Percentiles rank a stretch among this genome's conserved stretches.
Evolutionary conservation across 2,888 invertebrate species (phyloP).

Genomic region (Amphipyra tragopoginis): DNA sequence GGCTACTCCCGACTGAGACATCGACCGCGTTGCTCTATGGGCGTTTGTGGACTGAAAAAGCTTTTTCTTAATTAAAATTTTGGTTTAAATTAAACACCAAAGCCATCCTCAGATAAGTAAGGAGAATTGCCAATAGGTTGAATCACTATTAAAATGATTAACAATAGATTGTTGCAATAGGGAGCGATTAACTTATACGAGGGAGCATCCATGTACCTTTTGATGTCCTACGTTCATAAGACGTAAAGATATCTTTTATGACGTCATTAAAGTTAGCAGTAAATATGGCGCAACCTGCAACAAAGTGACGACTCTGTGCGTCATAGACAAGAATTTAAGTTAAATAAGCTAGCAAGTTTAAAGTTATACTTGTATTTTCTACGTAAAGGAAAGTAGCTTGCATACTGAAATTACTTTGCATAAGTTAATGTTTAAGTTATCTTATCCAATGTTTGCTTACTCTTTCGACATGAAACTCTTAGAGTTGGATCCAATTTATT

Average conservation of each 20-base stretch:
- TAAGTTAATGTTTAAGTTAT: constrained; percentile 4
- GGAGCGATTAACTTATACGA: not conserved
- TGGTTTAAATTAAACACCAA: too few relatives aligned
- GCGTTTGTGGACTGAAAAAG: too few relatives aligned
- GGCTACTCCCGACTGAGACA: too few relatives aligned
- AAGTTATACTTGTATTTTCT: not conserved
- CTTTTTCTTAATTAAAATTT: too few relatives aligned
- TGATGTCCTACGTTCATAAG: constrained; percentile 23
- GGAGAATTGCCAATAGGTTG: too few relatives aligned
- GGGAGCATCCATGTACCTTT: constrained; percentile 2
- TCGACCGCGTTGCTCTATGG: too few relatives aligned
- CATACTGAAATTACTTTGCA: constrained; percentile 5
- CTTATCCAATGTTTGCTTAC: constrained; percentile 5
- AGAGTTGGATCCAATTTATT: not conserved
- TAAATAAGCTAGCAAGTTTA: not conserved
- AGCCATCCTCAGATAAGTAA: too few relatives aligned
- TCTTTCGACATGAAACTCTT: not conserved
- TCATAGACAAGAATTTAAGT: not conserved
- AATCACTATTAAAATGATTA: not conserved
- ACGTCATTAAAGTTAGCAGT: constrained; percentile 28
- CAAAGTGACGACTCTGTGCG: constrained; percentile 25
- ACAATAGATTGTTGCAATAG: not conserved
- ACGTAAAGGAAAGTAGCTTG: not conserved
- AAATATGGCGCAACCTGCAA: constrained; percentile 26
- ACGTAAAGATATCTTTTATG: constrained; percentile 25